A percentile compares a stretch with the other conserved stretches of the same genome.
phyloP scores from a whole-genome alignment of 2,888 invertebrate species.

The Ctenicera cuprea region DNA sequence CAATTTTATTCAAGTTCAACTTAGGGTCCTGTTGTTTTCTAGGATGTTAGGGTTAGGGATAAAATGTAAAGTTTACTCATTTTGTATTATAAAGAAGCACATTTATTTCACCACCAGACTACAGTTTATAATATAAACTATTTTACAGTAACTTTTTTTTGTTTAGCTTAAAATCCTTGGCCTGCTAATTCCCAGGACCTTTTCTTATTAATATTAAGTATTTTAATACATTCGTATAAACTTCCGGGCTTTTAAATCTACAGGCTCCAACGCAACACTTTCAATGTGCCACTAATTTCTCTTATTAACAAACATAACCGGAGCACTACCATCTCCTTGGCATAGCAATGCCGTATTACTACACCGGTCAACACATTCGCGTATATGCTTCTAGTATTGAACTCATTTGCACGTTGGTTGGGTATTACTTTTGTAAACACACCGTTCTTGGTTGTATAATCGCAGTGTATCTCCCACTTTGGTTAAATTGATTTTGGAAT shows the following conservation, averaged over 20 bases:
- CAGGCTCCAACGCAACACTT: slow-evolving; percentile 70
- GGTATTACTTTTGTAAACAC: not conserved
- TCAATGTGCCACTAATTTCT: slow-evolving; percentile 10
- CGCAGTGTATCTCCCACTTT: slow-evolving; percentile 27
- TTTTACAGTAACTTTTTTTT: no score
- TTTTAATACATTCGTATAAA: not conserved
- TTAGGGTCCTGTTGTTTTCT: no score
- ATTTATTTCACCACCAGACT: no score
- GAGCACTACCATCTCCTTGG: slow-evolving; percentile 84
- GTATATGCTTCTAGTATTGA: not conserved
- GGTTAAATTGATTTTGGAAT: slow-evolving; percentile 59
- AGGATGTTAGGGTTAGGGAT: no score
- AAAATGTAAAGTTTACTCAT: no score
- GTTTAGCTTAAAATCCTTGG: no score
- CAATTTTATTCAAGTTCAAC: no score
- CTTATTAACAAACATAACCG: slow-evolving; percentile 69
- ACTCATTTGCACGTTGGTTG: not conserved
- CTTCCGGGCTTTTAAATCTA: not conserved
- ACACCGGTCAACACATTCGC: not conserved
- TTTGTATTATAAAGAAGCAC: no score
- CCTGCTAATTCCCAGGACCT: not conserved
- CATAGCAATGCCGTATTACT: not conserved
- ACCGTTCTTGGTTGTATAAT: slow-evolving; percentile 57
- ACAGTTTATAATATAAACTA: no score
- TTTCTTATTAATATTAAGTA: not conserved